phyloP scores from a whole-genome alignment of 2,113 vertebrate genomes.

The Triplophysa tibetana region DNA sequence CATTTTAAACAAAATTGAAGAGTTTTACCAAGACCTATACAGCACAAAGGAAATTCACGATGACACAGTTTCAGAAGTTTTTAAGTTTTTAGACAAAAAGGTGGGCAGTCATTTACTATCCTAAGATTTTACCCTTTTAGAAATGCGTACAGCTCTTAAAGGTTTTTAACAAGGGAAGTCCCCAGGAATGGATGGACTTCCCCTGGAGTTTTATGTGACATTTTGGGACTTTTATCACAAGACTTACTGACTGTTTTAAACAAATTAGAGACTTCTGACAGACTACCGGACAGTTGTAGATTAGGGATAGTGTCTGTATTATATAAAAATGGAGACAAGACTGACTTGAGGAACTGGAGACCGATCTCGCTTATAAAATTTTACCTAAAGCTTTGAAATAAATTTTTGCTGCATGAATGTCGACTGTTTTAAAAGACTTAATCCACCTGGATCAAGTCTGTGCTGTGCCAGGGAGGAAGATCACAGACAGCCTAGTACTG shows the following conservation, averaged over 20 bases:
- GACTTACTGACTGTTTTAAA: conserved; percentile 39
- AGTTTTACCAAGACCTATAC: conserved; percentile 9
- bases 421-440: conserved; percentile 36
- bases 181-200: not conserved
- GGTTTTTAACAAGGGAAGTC: conserved; percentile 10
- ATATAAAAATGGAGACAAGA: conserved; percentile 24
- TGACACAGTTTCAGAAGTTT: not conserved
- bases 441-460: conserved; percentile 54
- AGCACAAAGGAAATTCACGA: not conserved
- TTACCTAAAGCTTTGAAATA: conserved; percentile 37
- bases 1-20: not conserved
- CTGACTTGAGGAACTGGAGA: conserved; percentile 42
- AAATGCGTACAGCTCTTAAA: not conserved
- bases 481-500: conserved; percentile 8
- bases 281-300: conserved; percentile 40
- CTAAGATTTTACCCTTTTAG: conserved; percentile 18
- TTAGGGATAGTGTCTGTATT: conserved; percentile 3
- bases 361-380: conserved; percentile 27
- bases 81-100: not conserved
- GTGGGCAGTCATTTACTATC: not conserved
- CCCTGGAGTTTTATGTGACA: conserved; percentile 15
- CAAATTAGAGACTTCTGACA: not conserved
- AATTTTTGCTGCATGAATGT: not conserved
- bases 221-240: conserved; percentile 48
- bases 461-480: conserved; percentile 40